Base-by-base conservation (phyloP, 2,888 invertebrate genomes). In the Aplocera efformata region DNA sequence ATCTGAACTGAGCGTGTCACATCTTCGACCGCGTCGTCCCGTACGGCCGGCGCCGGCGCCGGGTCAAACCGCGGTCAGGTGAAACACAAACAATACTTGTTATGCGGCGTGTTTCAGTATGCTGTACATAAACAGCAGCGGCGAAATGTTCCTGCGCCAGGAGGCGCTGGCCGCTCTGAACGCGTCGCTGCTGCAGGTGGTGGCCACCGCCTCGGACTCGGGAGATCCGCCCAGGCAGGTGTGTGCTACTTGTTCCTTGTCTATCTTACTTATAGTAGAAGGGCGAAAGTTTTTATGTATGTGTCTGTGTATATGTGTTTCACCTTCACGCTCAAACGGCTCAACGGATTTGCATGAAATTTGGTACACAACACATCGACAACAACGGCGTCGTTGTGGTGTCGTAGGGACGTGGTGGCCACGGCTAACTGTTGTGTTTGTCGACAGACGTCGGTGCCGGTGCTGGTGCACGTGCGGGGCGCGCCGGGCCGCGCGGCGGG, bases 181-280 rank as follows among this genome's bases (percentile, higher is more conserved):
- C 70, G 56, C 80, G 11, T 89, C 91, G 10, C 90, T 91, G 30
- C 92, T 95, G 30, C 92, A 94, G 77, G 88, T 96, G 34, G 91
- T 95, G 28, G 96, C 95, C 24, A 92, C 95, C 30, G 97, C 96
- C 10, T 92, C 92, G 0, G 97, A 97, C 77, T 93, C 93, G 7
- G 97, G 97, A 8, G 88, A 90, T 10, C 97, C 97, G n/a, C 94
- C 96, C 0, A 78, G 94, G 69, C 94, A 92, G 80, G 90, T 92
- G 7, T 3, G 13, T 17, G 3, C 13, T 17, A 3, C 2, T 5
- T 5, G 13, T 17, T 17, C 13, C 3, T 17, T 17, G 3, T 2
- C 13, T 17, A n/a, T n/a, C n/a, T n/a, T n/a, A n/a, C n/a, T n/a
- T n/a, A n/a, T n/a, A n/a, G n/a, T n/a, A n/a, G n/a, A n/a, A 4